A percentile compares a stretch with the other conserved stretches of the same genome.
Evolutionary conservation across 2,888 invertebrate species (phyloP).

Genomic region (Apamea monoglypha): DNA sequence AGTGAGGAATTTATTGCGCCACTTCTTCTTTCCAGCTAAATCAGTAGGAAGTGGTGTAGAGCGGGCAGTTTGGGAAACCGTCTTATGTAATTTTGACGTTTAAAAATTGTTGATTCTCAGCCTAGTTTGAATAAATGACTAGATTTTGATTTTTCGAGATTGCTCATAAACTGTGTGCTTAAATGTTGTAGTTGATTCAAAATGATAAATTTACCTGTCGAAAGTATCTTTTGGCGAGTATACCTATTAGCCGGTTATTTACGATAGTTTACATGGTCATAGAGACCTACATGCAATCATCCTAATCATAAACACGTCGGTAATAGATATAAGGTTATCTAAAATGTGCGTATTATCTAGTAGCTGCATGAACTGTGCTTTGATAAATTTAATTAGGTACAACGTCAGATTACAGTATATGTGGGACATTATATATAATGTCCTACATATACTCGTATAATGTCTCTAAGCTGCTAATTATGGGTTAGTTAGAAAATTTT

Average conservation of each 20-base stretch:
- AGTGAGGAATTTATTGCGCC: too few species aligned
- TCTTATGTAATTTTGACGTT: too few species aligned
- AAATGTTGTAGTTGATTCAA: background rate
- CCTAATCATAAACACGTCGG: background rate
- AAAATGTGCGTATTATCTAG: background rate
- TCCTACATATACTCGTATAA: too few species aligned
- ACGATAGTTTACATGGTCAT: background rate
- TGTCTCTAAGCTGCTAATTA: background rate
- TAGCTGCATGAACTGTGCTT: background rate
- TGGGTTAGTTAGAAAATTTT: background rate
- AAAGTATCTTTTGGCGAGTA: background rate
- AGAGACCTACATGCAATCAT: background rate
- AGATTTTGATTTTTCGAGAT: background rate
- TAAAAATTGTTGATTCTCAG: too few species aligned
- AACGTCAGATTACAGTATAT: background rate
- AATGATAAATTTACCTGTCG: background rate
- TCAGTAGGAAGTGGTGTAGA: too few species aligned
- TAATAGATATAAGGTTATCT: conserved; percentile 3
- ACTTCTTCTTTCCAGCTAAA: too few species aligned
- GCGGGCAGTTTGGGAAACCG: too few species aligned
- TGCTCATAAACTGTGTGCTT: background rate
- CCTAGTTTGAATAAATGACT: too few species aligned
- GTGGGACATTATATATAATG: background rate
- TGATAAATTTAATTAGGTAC: background rate
- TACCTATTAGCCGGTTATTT: background rate